phyloP scores from a whole-genome alignment of 2,888 invertebrate species.

The Luperina testacea region DNA sequence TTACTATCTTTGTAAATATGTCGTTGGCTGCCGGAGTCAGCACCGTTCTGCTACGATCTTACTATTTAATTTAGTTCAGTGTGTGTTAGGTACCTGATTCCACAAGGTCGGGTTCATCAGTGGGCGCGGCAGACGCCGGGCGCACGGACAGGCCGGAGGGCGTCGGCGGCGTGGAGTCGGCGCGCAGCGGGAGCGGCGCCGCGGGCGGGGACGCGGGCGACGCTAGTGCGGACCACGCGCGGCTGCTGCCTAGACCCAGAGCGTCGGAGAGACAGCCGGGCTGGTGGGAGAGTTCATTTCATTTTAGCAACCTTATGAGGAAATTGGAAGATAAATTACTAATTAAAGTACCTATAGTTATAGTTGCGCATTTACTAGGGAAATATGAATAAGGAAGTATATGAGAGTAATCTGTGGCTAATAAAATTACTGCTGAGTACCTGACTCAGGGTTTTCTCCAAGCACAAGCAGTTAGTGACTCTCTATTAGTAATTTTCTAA shows the following conservation, averaged over 20 bases:
- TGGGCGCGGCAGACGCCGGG: slow-evolving; percentile 81
- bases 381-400: background rate
- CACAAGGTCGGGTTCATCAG: slow-evolving; percentile 81
- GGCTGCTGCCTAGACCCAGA: slow-evolving; percentile 89
- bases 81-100: slow-evolving; percentile 75
- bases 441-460: background rate
- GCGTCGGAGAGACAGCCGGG: slow-evolving; percentile 94
- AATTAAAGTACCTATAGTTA: background rate
- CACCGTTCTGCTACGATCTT: background rate
- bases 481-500: background rate
- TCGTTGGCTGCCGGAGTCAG: background rate
- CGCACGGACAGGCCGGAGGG: slow-evolving; percentile 70
- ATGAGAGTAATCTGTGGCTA: background rate
- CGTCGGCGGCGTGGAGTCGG: slow-evolving; percentile 75
- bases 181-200: slow-evolving; percentile 74
- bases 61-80: background rate
- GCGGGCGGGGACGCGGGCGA: slow-evolving; percentile 90
- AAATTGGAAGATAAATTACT: background rate
- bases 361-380: background rate
- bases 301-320: background rate
- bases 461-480: background rate
- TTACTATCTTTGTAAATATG: background rate
- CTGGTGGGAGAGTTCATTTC: slow-evolving; percentile 70
- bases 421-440: background rate
- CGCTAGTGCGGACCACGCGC: slow-evolving; percentile 86